These are phyloP conservation scores for Eupithecia insigniata DNA, from an alignment of 2,888 invertebrate species.

Conservation along the genomic window DNA sequence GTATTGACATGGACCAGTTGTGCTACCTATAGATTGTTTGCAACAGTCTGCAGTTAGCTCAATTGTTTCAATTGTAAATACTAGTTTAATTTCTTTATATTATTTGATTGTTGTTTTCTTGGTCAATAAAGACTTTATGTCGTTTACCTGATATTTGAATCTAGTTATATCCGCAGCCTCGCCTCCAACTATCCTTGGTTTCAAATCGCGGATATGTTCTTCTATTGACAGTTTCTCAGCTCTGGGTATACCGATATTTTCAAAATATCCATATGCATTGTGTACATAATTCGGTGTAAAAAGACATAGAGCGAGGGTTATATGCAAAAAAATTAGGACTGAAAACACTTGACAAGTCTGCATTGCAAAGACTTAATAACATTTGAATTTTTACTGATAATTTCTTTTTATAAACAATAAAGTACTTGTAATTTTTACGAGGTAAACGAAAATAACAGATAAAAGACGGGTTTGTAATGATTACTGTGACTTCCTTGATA, in stretches of 20 bases:
- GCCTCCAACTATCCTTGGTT: slow-evolving; percentile 50
- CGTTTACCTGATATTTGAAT: slow-evolving; percentile 50
- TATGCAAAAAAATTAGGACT: not conserved
- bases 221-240: slow-evolving; percentile 22
- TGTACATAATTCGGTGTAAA: slow-evolving; percentile 5
- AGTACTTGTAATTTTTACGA: not conserved
- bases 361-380: slow-evolving; percentile 3
- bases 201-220: slow-evolving; percentile 20
- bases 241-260: slow-evolving; percentile 28
- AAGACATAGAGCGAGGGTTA: not conserved
- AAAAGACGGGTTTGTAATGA: slow-evolving; percentile 2
- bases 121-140: too few species aligned
- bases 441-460: not conserved
- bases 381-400: not conserved
- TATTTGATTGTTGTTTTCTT: too few species aligned
- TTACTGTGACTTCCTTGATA: slow-evolving; percentile 2
- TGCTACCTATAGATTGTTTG: too few species aligned
- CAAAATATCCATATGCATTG: slow-evolving; percentile 29
- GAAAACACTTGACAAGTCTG: not conserved
- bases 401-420: not conserved
- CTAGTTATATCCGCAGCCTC: slow-evolving; percentile 39
- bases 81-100: too few species aligned
- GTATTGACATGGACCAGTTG: too few species aligned
- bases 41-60: too few species aligned
- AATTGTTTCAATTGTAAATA: too few species aligned